Percentiles rank a stretch among this genome's conserved stretches.
phyloP scores from a whole-genome alignment of 1,140 invertebrate species.

The Anastatus disparis region DNA sequence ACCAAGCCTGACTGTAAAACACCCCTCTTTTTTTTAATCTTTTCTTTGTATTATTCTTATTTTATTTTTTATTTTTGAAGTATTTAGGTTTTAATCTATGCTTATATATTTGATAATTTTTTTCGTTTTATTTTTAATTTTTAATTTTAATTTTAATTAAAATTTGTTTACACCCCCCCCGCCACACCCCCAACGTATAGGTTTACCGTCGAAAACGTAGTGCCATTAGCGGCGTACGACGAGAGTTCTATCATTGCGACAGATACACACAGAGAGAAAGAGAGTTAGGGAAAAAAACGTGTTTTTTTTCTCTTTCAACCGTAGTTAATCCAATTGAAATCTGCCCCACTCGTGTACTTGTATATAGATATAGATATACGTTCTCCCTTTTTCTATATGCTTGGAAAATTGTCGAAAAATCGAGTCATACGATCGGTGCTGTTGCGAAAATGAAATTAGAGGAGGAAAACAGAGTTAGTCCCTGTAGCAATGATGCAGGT shows the following conservation, averaged over 20 bases:
- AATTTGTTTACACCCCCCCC: too few relatives aligned
- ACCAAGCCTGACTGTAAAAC: too few relatives aligned
- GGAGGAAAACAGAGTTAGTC: constrained; percentile 57
- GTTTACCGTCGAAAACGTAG: constrained; percentile 30
- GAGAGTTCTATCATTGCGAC: constrained; percentile 54
- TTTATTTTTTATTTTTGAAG: too few relatives aligned
- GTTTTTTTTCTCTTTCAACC: constrained; percentile 43
- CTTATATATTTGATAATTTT: too few relatives aligned
- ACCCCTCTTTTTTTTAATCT: too few relatives aligned
- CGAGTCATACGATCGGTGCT: constrained; percentile 58
- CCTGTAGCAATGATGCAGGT: constrained; percentile 59
- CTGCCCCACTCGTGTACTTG: constrained; percentile 28
- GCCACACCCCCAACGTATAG: too few relatives aligned
- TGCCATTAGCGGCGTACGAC: constrained; percentile 58
- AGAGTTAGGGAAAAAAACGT: constrained; percentile 30
- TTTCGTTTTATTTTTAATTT: too few relatives aligned
- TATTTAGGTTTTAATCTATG: too few relatives aligned
- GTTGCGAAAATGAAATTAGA: constrained; percentile 63
- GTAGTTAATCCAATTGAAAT: constrained; percentile 63
- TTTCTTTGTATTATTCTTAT: too few relatives aligned
- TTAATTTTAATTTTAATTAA: too few relatives aligned
- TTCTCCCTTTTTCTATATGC: too few relatives aligned
- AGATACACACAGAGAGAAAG: constrained; percentile 27
- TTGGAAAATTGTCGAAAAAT: constrained; percentile 59
- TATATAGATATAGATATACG: too few relatives aligned